A percentile compares a stretch with the other conserved stretches of the same genome.
These are phyloP conservation scores for Lasioglossum calceatum DNA, from an alignment of 2,888 invertebrate genomes.

Conservation along the genomic window DNA sequence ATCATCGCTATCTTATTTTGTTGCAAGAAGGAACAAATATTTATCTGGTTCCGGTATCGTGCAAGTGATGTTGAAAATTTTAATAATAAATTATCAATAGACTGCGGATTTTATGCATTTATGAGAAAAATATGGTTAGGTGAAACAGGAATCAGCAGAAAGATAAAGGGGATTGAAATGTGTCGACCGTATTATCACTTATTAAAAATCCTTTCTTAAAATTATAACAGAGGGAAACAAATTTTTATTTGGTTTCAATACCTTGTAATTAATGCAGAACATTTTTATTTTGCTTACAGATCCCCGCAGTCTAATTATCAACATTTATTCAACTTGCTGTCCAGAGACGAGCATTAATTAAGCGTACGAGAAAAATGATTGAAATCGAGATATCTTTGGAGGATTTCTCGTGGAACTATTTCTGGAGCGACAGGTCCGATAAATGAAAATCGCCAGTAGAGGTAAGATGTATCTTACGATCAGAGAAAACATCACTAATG, in stretches of 20 bases:
- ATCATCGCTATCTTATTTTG: no score
- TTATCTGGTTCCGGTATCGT: not conserved
- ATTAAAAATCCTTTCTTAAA: no score
- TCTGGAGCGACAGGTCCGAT: not conserved
- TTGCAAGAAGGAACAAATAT: not conserved
- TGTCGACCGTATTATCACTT: no score
- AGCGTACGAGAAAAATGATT: not conserved
- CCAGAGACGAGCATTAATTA: not conserved
- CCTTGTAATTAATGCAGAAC: no score
- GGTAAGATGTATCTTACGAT: conserved; percentile 38
- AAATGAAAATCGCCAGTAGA: conserved; percentile 19
- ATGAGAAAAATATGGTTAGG: no score
- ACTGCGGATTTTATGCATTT: no score
- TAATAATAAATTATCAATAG: no score
- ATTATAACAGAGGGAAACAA: no score
- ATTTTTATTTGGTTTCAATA: no score
- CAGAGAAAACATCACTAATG: conserved; percentile 43
- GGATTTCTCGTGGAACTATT: not conserved
- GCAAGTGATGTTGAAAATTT: not conserved
- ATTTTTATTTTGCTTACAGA: no score
- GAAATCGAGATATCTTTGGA: not conserved
- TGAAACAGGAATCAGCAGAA: no score
- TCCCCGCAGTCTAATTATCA: not conserved
- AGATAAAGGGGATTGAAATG: no score
- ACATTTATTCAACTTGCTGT: not conserved